Conservation (phyloP, 1,140 invertebrate genomes). For the Bicyclus anynana region DNA sequence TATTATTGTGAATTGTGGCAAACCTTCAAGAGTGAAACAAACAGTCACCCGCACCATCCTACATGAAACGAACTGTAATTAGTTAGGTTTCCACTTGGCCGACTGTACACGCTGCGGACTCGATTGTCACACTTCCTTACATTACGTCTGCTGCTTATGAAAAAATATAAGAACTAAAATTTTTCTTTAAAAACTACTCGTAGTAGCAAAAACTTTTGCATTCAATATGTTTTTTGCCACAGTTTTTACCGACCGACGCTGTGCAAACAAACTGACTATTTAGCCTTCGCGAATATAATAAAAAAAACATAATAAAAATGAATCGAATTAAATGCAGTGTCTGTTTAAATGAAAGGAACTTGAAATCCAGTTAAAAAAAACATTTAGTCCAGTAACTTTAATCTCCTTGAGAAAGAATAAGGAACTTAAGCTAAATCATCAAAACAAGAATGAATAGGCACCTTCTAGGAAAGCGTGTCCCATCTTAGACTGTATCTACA, state of each 20-base stretch:
- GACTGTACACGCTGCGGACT: not conserved
- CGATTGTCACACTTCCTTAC: slow-evolving; percentile 3
- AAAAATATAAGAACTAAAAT: slow-evolving; percentile 4
- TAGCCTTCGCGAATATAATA: slow-evolving; percentile 2
- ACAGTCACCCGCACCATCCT: no score
- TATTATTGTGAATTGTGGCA: no score
- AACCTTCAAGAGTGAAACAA: no score
- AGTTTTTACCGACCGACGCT: not conserved
- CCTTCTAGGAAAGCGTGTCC: no score
- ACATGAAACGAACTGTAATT: no score
- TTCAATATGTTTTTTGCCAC: slow-evolving; percentile 1
- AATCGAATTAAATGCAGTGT: not conserved
- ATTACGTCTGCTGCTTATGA: slow-evolving; percentile 2
- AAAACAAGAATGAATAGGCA: no score
- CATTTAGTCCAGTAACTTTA: not conserved
- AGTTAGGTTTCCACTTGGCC: not conserved
- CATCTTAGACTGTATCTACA: no score
- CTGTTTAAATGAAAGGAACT: not conserved
- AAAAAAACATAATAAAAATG: not conserved
- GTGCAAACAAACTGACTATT: not conserved
- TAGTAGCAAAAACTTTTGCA: not conserved
- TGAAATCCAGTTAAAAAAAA: not conserved
- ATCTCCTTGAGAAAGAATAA: no score
- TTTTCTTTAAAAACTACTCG: slow-evolving; percentile 3
- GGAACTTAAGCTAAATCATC: no score